Evolutionary conservation across 2,888 invertebrate genomes (phyloP), one percentile per base, ranked within the genome.

Genomic region (Troides helena): DNA sequence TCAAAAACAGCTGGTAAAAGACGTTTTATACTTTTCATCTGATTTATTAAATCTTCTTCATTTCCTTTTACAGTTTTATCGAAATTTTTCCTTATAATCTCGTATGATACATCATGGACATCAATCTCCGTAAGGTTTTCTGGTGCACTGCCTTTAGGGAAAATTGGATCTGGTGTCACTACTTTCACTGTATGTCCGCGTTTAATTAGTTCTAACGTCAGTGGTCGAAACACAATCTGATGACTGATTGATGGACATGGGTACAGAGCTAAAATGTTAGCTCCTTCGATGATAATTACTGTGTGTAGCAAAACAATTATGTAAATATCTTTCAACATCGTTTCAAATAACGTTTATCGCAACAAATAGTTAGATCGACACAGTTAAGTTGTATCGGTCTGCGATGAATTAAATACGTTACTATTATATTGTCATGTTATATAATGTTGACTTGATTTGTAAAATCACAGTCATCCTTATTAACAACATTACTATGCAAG

Each of bases 101-200:
- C 36, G 60, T 84, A 81, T 0, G 84, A 81, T 2, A 79, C 56
- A 67, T 83, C 80, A 46, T 83, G 82, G 0, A 83, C 71, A 23
- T 84, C 81, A 5, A 85, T 81, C 76, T 85, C 83, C n/a, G 77
- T 84, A 4, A 83, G 56, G 65, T 85, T 84, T n/a, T 43, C 56
- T 6, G 81, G 81, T 0, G 74, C 30, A 39, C 75, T n/a, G 7
- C 76, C 77, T 67, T 77, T 77, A 7, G 75, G 69, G 43, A 72
- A 80, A 1, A 72, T 74, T 0, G 83, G 81, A 67, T 84, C 80
- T 2, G 83, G 65, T 1, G 83, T 84, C 0, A 83, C 69, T 0
- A 81, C 73, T 0, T 75, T 75, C 0, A 84, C 74, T 71, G 81
- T 77, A 69, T 83, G 83, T 0, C 83, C 81, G 39, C 81, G 74